These are phyloP conservation scores for Mugil cephalus DNA, from an alignment of 2,113 vertebrate genomes.

Conservation along the genomic window DNA sequence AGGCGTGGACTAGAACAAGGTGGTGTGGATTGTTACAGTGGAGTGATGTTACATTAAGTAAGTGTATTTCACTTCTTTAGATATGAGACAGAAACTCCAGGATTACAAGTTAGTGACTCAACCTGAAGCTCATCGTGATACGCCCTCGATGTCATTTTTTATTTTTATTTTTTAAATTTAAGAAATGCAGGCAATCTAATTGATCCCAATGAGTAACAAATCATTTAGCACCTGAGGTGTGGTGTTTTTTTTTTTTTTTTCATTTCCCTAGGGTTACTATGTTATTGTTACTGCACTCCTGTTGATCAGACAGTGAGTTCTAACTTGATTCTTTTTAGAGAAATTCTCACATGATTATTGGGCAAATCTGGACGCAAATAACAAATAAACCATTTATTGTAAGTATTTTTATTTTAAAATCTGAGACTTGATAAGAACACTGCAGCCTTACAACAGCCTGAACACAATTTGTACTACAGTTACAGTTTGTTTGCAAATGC, in stretches of 20 bases:
- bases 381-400: not conserved
- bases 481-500: not conserved
- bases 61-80: slow-evolving; percentile 40
- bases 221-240: slow-evolving; percentile 55
- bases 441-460: not conserved
- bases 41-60: slow-evolving; percentile 34
- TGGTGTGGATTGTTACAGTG: not conserved
- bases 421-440: not conserved
- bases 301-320: slow-evolving; percentile 18
- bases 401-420: not conserved
- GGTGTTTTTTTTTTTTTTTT: slow-evolving; percentile 8
- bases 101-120: slow-evolving; percentile 8
- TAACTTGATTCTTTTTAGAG: slow-evolving; percentile 4
- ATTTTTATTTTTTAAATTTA: too few species aligned
- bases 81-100: slow-evolving; percentile 44
- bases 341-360: not conserved
- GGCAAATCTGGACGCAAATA: not conserved
- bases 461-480: not conserved
- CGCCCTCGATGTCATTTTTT: not conserved
- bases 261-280: slow-evolving; percentile 53
- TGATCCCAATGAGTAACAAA: slow-evolving; percentile 62
- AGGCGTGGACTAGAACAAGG: not conserved
- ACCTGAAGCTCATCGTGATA: slow-evolving; percentile 1
- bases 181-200: slow-evolving; percentile 50
- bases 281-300: slow-evolving; percentile 29